Conservation (phyloP, 2,113 vertebrate genomes). For the Neofelis nebulosa region DNA sequence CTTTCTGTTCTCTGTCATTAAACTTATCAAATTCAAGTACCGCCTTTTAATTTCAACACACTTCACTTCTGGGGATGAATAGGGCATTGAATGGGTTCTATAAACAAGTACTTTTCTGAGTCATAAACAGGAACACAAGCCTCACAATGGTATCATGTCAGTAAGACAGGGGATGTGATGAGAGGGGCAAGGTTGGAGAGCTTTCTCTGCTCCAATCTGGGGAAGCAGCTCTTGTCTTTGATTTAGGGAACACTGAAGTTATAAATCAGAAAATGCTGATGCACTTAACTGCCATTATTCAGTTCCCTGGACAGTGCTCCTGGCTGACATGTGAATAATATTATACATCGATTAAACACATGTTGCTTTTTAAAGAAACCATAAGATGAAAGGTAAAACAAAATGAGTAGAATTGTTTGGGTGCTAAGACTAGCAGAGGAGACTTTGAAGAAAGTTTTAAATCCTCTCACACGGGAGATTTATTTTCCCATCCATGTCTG, state of each 20-base stretch:
- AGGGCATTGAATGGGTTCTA: conserved; percentile 47
- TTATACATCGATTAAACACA: neutral
- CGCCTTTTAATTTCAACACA: conserved; percentile 71
- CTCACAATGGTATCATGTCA: neutral
- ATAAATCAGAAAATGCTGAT: conserved; percentile 24
- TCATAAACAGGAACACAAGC: conserved; percentile 56
- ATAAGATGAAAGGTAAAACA: conserved; percentile 27
- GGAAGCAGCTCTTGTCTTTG: neutral
- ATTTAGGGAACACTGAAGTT: conserved; percentile 28
- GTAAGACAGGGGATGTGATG: neutral
- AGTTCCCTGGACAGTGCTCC: neutral
- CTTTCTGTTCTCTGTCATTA: conserved; percentile 53
- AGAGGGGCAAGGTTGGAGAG: neutral
- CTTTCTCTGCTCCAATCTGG: neutral
- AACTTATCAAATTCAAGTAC: conserved; percentile 59
- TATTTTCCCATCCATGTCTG: neutral
- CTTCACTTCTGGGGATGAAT: conserved; percentile 58
- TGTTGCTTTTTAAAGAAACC: conserved; percentile 32
- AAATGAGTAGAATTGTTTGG: neutral
- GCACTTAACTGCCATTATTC: neutral
- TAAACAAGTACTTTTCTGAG: conserved; percentile 62
- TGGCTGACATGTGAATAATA: neutral
- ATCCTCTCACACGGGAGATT: neutral
- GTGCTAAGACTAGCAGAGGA: conserved; percentile 9
- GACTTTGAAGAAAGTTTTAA: neutral